Base-by-base conservation (phyloP, 2,113 vertebrate genomes). In the Phoxinus phoxinus region DNA sequence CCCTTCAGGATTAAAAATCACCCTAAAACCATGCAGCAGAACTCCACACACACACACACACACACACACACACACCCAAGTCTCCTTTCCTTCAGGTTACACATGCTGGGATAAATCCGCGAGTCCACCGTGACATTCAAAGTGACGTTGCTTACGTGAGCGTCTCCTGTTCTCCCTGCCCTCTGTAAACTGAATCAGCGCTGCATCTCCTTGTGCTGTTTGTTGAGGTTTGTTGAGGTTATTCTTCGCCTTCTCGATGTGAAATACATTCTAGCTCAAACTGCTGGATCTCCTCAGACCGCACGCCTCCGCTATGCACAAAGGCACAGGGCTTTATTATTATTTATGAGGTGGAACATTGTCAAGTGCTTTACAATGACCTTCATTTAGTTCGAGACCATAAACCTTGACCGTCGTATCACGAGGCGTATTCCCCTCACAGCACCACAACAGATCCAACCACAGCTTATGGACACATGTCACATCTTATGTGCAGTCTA, bases 131-230 rank as follows among this genome's bases (percentile, higher is more conserved):
- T 63, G 46, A 63, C 73, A 32, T 76, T 63, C 59, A 75, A 19
- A 46, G 23, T 17, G 32, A 58, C 58, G 48, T 7, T 51, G 30
- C 17, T 65, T 35, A 19, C 15, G 23, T 11, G 61, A 83, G 44
- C 58, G 17, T 44, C 69, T 82, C 63, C 17, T 56, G 51, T 56
- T 56, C 58, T 75, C 25, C 79, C 87, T 86, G 89, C 74, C 86
- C 27, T 35, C 51, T 23, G 27, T 84, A 84, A 90, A 88, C 63
- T 78, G 87, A 81, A 88, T 89, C 83, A 88, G 86, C 81, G 76
- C 53, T 56, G 51, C 53, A 56, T 56, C 53, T 56, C 53, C 19
- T 56, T 23, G 41, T 23, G 41, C 25, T 32, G 61, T 67, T 46
- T 19, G 35, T 10, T 27, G 0, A 65, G 2, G 61, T 67, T 46